Evolutionary conservation across 2,113 vertebrate genomes (phyloP), one percentile per base, ranked within the genome.

Genomic region (Pheucticus melanocephalus): DNA sequence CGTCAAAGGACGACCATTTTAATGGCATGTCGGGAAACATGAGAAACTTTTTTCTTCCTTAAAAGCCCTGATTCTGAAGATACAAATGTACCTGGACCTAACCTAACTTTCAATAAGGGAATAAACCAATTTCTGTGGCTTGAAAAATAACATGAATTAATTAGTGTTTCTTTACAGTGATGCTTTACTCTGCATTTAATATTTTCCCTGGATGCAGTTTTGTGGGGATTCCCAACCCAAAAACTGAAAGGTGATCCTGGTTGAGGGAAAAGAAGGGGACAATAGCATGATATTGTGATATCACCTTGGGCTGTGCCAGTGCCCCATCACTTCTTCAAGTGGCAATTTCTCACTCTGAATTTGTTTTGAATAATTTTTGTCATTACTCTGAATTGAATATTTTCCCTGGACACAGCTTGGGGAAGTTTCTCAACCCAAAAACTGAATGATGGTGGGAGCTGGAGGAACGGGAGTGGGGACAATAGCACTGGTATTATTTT

Each of bases 321-420:
- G 31, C 28, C 51, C 16, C 47, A 42, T 48, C 59, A 40, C 40
- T 39, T 92, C 56, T 91, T 79, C 16, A 25, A 45, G 44, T 56
- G 83, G 57, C 69, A 82, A 94, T 79, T 90, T 71, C 68, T 94
- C 68, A 45, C 57, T 68, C 61, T 94, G 93, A 92, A 92, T 97
- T 93, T 60, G 59, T 71, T 94, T 91, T 88, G 53, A 91, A 90
- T 95, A 93, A 35, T 70, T 95, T 97, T 91, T 96, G 53, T 57
- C 83, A 48, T 95, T 94, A 14, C 5, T 59, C 19, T 66, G 19
- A n/a, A n/a, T 14, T n/a, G 3, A n/a, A 10, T 51, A 21, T 60
- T 82, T 82, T 53, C 33, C 16, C n/a, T 66, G 39, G 12, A 39
- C 15, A 17, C 9, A 51, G 16, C 15, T 4, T 73, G 15, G 10